These are phyloP conservation scores for Pyrochroa serraticornis DNA, from an alignment of 2,888 invertebrate genomes.

Conservation along the genomic window DNA sequence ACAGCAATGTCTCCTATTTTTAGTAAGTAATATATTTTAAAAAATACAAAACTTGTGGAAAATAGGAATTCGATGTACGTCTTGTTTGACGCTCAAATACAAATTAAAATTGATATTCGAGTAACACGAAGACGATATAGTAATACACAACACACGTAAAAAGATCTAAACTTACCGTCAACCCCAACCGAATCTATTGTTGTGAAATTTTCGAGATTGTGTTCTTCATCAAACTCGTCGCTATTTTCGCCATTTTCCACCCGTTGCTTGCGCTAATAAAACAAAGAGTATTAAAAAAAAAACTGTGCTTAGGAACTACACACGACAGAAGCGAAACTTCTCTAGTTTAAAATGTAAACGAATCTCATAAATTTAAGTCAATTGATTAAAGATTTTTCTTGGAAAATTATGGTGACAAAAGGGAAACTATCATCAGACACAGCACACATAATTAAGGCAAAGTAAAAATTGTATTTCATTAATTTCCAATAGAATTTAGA, in stretches of 20 bases:
- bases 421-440: no score
- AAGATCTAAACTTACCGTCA: constrained; percentile 64
- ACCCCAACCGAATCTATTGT: constrained; percentile 89
- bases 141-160: constrained; percentile 21
- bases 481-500: no score
- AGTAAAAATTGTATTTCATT: no score
- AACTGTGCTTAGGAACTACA: no score
- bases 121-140: constrained; percentile 42
- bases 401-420: no score
- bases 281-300: no score
- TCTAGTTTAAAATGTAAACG: no score
- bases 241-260: constrained; percentile 53
- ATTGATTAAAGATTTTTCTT: no score
- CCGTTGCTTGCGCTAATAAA: constrained; percentile 64
- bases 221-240: constrained; percentile 67
- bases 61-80: constrained; percentile 36
- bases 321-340: no score
- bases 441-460: no score
- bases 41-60: constrained; percentile 25
- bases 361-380: no score
- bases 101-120: constrained; percentile 33
- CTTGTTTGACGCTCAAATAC: constrained; percentile 41
- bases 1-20: constrained; percentile 32
- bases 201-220: constrained; percentile 83
- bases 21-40: constrained; percentile 31